These are phyloP conservation scores for Platynereis dumerilii DNA, from an alignment of 2,888 invertebrate species.

Conservation along the genomic window DNA sequence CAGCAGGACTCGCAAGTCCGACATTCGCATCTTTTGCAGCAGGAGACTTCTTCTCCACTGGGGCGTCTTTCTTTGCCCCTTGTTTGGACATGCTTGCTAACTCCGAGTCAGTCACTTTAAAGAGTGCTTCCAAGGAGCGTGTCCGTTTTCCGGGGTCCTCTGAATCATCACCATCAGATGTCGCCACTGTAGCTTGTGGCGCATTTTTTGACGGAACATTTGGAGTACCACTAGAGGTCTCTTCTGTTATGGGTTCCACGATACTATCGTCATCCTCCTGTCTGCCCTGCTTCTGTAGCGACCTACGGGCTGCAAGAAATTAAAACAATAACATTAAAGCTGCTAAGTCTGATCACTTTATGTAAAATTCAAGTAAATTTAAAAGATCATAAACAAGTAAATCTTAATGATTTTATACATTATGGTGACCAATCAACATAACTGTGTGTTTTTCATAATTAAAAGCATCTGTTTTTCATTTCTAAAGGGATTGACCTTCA, in stretches of 20 bases:
- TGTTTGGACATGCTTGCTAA: constrained; percentile 49
- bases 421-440: no score
- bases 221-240: background rate
- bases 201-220: no score
- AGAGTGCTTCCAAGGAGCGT: constrained; percentile 56
- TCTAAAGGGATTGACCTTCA: no score
- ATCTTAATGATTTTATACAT: no score
- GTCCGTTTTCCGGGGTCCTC: constrained; percentile 36
- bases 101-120: constrained; percentile 59
- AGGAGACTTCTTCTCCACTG: background rate
- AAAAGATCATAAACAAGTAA: no score
- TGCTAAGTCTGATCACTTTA: no score
- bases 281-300: background rate
- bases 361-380: no score
- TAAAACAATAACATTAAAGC: background rate
- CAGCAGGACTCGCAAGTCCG: background rate
- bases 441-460: no score
- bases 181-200: background rate
- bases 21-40: background rate
- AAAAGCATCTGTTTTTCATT: no score
- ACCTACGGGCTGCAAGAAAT: background rate
- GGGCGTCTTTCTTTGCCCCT: background rate
- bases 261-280: background rate
- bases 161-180: constrained; percentile 5
- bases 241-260: background rate